phyloP scores from a whole-genome alignment of 2,797 vertebrate genomes.

The Poeciliopsis infans region DNA sequence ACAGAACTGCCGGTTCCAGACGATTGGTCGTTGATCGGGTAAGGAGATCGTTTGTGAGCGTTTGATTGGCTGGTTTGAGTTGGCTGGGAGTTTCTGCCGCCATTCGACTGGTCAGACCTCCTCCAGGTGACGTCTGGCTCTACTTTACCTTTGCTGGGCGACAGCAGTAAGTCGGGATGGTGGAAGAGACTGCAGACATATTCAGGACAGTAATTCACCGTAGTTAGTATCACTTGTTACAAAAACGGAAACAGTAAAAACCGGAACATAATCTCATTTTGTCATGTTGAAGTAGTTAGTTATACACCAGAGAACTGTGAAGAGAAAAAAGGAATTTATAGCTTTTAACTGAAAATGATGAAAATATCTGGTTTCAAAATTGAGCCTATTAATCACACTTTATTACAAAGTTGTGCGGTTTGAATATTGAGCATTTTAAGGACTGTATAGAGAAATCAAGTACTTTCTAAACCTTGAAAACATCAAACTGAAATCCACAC shows the following conservation, averaged over 20 bases:
- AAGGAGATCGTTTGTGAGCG: conserved; percentile 76
- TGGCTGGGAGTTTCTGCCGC: conserved; percentile 33
- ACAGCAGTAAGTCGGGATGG: conserved; percentile 75
- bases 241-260: background rate
- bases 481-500: too few species aligned
- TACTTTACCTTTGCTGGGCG: conserved; percentile 63
- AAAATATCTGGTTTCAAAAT: too few species aligned
- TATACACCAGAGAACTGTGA: too few species aligned
- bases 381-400: too few species aligned
- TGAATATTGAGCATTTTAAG: too few species aligned
- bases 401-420: too few species aligned
- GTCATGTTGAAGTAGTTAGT: too few species aligned
- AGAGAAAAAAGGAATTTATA: too few species aligned
- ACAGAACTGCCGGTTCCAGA: conserved; percentile 80
- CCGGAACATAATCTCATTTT: too few species aligned
- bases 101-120: conserved; percentile 45
- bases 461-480: too few species aligned
- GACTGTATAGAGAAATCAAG: too few species aligned
- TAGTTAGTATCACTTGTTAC: background rate
- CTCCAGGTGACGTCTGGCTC: conserved; percentile 63
- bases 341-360: too few species aligned
- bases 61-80: conserved; percentile 30
- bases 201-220: background rate
- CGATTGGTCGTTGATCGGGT: conserved; percentile 75
- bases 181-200: conserved; percentile 64